Conservation (phyloP, 2,888 invertebrate genomes). For the Endotricha flammealis region DNA sequence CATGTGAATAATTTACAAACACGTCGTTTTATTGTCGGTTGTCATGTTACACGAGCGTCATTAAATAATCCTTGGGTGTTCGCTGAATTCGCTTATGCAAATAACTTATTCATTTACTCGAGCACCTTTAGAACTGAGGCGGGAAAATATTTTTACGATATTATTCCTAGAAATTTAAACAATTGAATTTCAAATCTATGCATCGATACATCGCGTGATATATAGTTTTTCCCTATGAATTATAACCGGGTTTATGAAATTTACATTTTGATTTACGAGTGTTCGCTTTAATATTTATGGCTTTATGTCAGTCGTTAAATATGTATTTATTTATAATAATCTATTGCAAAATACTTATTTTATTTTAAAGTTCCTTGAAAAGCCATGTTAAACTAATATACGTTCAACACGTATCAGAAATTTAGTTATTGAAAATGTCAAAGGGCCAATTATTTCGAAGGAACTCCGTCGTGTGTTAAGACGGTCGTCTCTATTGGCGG, state of each 20-base stretch:
- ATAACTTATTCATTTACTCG: slow-evolving; percentile 40
- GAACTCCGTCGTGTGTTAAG: slow-evolving; percentile 26
- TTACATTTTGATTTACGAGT: slow-evolving; percentile 6
- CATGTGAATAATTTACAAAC: slow-evolving; percentile 34
- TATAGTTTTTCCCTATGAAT: background rate
- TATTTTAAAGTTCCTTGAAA: too few relatives aligned
- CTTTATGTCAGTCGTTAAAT: slow-evolving; percentile 8
- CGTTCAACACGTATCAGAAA: too few relatives aligned
- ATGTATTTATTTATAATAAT: background rate
- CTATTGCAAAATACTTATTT: background rate
- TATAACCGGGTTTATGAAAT: background rate
- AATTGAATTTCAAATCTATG: background rate
- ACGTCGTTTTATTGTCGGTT: slow-evolving; percentile 32
- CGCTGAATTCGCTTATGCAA: slow-evolving; percentile 52
- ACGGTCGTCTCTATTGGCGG: slow-evolving; percentile 28
- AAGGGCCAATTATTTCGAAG: too few relatives aligned
- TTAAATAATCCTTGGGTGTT: slow-evolving; percentile 50
- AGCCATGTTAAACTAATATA: too few relatives aligned
- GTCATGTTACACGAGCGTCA: slow-evolving; percentile 42
- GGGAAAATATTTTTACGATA: slow-evolving; percentile 36
- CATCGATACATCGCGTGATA: background rate
- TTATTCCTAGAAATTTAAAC: slow-evolving; percentile 38
- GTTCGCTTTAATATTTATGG: background rate
- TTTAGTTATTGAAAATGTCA: too few relatives aligned
- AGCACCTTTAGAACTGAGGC: slow-evolving; percentile 36